Conservation (phyloP, 2,113 vertebrate species). For the Cnemophilus loriae region DNA sequence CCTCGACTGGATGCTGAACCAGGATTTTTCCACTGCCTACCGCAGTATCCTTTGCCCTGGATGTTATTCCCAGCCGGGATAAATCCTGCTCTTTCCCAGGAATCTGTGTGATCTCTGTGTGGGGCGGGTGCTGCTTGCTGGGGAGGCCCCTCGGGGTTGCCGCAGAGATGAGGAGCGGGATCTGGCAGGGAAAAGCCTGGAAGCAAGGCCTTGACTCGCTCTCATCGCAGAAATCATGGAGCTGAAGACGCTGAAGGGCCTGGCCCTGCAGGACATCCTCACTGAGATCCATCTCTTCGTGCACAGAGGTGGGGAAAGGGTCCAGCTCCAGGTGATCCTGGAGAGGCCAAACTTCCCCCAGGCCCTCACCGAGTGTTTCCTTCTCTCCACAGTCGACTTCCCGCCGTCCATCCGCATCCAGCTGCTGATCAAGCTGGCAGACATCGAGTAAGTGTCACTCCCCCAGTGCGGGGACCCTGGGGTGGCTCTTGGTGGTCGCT, state of each 20-base stretch:
- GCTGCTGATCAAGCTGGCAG: slow-evolving; percentile 90
- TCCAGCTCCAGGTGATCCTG: fast-evolving
- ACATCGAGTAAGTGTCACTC: slow-evolving; percentile 85
- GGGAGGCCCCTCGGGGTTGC: not conserved
- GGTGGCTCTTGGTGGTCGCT: fast-evolving
- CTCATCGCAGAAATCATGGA: slow-evolving; percentile 80
- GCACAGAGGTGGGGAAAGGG: slow-evolving; percentile 83
- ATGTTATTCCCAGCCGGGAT: not conserved
- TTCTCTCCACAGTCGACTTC: slow-evolving; percentile 84
- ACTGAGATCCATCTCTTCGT: slow-evolving; percentile 91
- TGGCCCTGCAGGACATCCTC: slow-evolving; percentile 94
- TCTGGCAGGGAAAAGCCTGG: not conserved
- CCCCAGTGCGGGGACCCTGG: no score
- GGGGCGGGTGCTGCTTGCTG: not conserved
- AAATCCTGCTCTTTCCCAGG: not conserved
- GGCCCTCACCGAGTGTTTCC: not conserved
- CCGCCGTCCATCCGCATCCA: slow-evolving; percentile 85
- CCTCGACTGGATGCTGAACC: slow-evolving; percentile 96
- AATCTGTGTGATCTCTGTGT: fast-evolving
- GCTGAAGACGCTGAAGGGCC: slow-evolving; percentile 91
- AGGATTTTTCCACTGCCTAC: slow-evolving; percentile 89
- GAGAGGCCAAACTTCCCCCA: not conserved
- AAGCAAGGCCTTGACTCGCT: not conserved
- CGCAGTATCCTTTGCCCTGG: slow-evolving; percentile 83
- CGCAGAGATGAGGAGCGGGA: fast-evolving